These are phyloP conservation scores for Eptatretus atami DNA, from an alignment of 2,797 vertebrate genomes.

Conservation along the genomic window DNA sequence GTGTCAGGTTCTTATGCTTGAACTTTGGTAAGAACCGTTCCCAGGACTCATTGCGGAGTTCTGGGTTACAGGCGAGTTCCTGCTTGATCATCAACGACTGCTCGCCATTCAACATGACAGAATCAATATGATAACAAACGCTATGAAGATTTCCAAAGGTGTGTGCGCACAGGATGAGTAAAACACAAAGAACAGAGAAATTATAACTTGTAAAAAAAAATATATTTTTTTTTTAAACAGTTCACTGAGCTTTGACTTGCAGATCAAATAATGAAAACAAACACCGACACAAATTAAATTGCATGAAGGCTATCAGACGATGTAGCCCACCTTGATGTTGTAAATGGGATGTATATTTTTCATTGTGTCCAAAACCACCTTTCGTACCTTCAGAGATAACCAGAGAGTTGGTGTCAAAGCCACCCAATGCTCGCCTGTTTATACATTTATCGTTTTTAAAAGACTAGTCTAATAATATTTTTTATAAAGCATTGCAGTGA, in stretches of 20 bases:
- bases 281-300: not conserved
- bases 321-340: slow-evolving; percentile 52
- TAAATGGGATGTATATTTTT: slow-evolving; percentile 97
- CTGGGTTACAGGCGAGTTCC: slow-evolving; percentile 53
- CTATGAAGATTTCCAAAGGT: too few species aligned
- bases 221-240: not conserved
- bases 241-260: not conserved
- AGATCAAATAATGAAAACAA: not conserved
- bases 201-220: slow-evolving; percentile 8
- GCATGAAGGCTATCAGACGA: not conserved
- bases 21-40: slow-evolving; percentile 75
- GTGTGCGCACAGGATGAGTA: not conserved
- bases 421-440: too few species aligned
- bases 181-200: not conserved
- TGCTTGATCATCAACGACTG: slow-evolving; percentile 88
- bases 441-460: too few species aligned
- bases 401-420: too few species aligned
- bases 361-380: slow-evolving; percentile 83
- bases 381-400: slow-evolving; percentile 33
- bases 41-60: slow-evolving; percentile 48
- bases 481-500: too few species aligned
- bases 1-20: slow-evolving; percentile 44
- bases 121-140: too few species aligned
- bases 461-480: too few species aligned
- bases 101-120: not conserved